These are phyloP conservation scores for Epinephelus awoara DNA, from an alignment of 2,797 vertebrate species.

Conservation along the genomic window DNA sequence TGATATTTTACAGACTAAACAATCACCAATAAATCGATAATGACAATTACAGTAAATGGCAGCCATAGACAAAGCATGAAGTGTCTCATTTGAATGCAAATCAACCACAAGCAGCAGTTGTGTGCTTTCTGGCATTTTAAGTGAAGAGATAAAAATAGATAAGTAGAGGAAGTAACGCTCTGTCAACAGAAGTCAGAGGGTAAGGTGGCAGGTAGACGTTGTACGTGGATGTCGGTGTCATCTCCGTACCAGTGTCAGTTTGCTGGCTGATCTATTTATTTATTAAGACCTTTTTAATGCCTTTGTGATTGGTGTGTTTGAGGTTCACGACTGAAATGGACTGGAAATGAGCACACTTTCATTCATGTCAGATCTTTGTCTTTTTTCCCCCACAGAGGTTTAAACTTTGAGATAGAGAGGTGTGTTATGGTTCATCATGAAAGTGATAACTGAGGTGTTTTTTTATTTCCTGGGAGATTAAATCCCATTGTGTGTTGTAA, in stretches of 20 bases:
- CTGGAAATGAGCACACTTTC: too few species aligned
- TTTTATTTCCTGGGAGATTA: too few species aligned
- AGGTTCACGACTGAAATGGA: background rate
- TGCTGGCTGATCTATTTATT: background rate
- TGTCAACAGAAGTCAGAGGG: background rate
- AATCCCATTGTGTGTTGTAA: too few species aligned
- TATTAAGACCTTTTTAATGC: background rate
- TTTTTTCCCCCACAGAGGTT: background rate
- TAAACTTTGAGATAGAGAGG: too few species aligned
- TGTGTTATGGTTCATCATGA: too few species aligned
- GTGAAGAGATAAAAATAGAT: background rate
- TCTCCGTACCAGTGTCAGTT: background rate
- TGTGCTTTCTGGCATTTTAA: background rate
- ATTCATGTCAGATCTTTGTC: background rate
- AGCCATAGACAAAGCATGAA: too few species aligned
- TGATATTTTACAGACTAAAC: background rate
- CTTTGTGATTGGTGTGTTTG: background rate
- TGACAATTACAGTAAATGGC: too few species aligned
- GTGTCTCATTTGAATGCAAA: background rate
- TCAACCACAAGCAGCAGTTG: background rate
- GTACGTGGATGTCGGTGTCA: background rate
- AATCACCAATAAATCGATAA: background rate
- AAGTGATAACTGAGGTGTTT: too few species aligned
- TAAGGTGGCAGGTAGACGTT: background rate
- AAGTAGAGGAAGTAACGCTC: background rate